phyloP scores from a whole-genome alignment of 2,797 vertebrate species.

The Mus spretus region DNA sequence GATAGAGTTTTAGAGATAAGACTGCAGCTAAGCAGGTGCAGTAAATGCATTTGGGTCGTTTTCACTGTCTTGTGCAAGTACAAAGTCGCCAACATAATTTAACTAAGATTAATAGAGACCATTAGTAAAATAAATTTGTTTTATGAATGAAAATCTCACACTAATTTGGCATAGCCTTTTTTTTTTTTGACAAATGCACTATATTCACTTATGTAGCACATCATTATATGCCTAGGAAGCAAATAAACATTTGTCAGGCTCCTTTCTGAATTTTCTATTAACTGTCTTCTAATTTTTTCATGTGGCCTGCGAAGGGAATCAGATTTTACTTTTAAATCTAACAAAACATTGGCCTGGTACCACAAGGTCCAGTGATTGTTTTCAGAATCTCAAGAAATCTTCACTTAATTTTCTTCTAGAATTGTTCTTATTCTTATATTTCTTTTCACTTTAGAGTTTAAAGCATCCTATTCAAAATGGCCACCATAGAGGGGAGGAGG shows the following conservation, averaged over 20 bases:
- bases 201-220: slow-evolving; percentile 64
- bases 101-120: slow-evolving; percentile 80
- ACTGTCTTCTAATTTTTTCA: slow-evolving; percentile 68
- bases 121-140: slow-evolving; percentile 81
- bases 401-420: slow-evolving; percentile 74
- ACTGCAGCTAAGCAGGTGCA: slow-evolving; percentile 82
- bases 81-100: slow-evolving; percentile 80
- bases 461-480: slow-evolving; percentile 82
- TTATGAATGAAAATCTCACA: slow-evolving; percentile 78
- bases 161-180: slow-evolving; percentile 74
- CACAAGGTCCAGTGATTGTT: slow-evolving; percentile 52
- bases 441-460: slow-evolving; percentile 78
- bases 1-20: slow-evolving; percentile 69
- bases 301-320: slow-evolving; percentile 64
- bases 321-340: slow-evolving; percentile 73
- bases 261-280: slow-evolving; percentile 79
- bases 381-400: slow-evolving; percentile 64
- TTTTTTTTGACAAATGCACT: slow-evolving; percentile 76
- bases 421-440: slow-evolving; percentile 71
- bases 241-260: slow-evolving; percentile 74
- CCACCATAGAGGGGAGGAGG: slow-evolving; percentile 70
- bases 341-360: slow-evolving; percentile 70
- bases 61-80: slow-evolving; percentile 77
- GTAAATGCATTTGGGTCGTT: slow-evolving; percentile 73
- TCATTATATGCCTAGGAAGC: slow-evolving; percentile 61